A percentile compares a stretch with the other conserved stretches of the same genome.
phyloP scores from a whole-genome alignment of 2,888 invertebrate genomes.

The Diloba caeruleocephala region DNA sequence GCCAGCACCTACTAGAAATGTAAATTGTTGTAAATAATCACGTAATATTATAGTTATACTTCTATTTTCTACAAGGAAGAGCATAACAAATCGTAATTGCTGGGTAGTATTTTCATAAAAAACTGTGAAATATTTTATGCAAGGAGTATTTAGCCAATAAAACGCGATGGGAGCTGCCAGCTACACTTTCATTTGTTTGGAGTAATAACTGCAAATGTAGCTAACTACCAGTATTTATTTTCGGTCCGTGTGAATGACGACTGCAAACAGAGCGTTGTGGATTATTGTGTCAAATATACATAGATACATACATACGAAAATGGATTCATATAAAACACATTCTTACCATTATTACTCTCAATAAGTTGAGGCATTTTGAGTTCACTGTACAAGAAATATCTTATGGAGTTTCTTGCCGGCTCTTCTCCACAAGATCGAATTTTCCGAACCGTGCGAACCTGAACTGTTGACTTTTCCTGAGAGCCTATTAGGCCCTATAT shows the following conservation, averaged over 20 bases:
- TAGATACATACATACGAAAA: background rate
- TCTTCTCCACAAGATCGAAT: no score
- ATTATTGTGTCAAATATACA: slow-evolving; percentile 21
- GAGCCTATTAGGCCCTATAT: no score
- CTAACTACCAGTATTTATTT: slow-evolving; percentile 21
- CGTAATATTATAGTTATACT: slow-evolving; percentile 4
- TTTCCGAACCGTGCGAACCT: no score
- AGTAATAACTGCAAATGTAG: slow-evolving; percentile 19
- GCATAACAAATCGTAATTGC: slow-evolving; percentile 9
- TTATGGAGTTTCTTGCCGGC: no score
- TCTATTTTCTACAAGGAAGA: slow-evolving; percentile 8
- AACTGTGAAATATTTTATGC: slow-evolving; percentile 32
- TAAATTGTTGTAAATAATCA: slow-evolving; percentile 5
- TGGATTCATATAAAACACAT: no score
- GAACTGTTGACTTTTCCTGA: no score
- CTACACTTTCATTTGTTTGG: slow-evolving; percentile 36
- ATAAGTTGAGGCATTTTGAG: no score
- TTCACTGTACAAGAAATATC: no score
- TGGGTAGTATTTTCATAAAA: slow-evolving; percentile 13
- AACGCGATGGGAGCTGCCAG: slow-evolving; percentile 29
- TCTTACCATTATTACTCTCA: no score
- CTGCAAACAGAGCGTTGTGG: slow-evolving; percentile 16
- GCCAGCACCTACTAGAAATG: background rate
- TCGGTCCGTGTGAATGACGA: slow-evolving; percentile 28
- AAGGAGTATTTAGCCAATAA: slow-evolving; percentile 40